Conservation (phyloP, 2,113 vertebrate genomes). For the Nesogale talazaci region DNA sequence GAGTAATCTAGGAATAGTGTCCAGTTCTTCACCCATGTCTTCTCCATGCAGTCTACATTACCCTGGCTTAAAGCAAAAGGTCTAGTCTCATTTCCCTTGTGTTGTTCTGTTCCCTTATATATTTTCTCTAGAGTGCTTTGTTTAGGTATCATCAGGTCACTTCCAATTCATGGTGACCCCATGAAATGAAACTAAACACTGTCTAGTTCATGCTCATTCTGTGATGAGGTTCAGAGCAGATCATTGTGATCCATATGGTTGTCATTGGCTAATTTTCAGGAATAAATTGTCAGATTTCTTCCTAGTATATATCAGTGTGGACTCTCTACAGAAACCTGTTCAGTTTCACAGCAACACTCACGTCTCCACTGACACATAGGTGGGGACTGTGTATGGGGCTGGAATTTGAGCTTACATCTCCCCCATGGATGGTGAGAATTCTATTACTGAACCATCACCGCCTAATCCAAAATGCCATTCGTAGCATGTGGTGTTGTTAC, state of each 20-base stretch:
- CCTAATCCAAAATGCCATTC: not conserved
- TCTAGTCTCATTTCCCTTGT: not conserved
- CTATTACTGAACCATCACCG: not conserved
- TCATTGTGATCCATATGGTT: not conserved
- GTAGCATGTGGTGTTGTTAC: not conserved
- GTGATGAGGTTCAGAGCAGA: not conserved
- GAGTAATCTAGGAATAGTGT: fast-evolving
- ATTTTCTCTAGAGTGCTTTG: not conserved
- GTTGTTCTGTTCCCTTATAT: fast-evolving
- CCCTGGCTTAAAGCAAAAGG: not conserved
- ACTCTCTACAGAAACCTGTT: not conserved
- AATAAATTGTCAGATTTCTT: not conserved
- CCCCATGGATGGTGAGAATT: not conserved
- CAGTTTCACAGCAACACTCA: not conserved
- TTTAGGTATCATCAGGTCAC: not conserved
- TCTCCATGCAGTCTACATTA: too few species aligned
- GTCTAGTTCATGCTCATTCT: not conserved
- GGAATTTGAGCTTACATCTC: not conserved
- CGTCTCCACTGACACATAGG: not conserved
- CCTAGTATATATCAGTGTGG: not conserved
- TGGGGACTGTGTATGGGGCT: not conserved
- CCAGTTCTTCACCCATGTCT: too few species aligned
- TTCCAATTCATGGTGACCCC: not conserved
- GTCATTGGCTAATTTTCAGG: not conserved
- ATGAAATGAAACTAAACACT: not conserved